A percentile compares a stretch with the other conserved stretches of the same genome.
These are phyloP conservation scores for Calephelis perditalis DNA, from an alignment of 2,888 invertebrate genomes.

Conservation along the genomic window DNA sequence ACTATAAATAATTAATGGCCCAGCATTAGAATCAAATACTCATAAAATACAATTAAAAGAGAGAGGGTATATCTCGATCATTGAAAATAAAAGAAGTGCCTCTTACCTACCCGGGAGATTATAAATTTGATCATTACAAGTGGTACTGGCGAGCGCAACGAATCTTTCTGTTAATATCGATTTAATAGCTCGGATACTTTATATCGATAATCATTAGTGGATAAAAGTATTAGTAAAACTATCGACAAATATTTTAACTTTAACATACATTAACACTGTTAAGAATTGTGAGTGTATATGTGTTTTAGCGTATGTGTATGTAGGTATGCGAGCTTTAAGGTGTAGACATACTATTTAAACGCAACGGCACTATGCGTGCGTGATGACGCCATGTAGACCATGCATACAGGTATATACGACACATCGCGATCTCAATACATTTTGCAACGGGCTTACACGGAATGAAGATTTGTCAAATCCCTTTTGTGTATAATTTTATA, in stretches of 20 bases:
- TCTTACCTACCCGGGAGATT: slow-evolving; percentile 73
- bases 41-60: slow-evolving; percentile 79
- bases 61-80: slow-evolving; percentile 64
- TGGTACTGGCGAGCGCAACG: slow-evolving; percentile 64
- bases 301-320: no score
- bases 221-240: slow-evolving; percentile 14
- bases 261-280: background rate
- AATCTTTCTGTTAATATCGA: slow-evolving; percentile 65
- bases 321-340: no score
- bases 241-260: slow-evolving; percentile 4
- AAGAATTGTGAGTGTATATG: background rate
- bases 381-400: no score
- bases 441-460: no score
- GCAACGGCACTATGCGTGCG: no score
- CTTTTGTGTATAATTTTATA: no score
- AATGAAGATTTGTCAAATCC: no score
- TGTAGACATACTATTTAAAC: no score
- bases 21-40: slow-evolving; percentile 77
- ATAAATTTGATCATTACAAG: slow-evolving; percentile 75
- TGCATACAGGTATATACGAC: no score
- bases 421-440: no score
- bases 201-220: slow-evolving; percentile 21
- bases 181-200: slow-evolving; percentile 50
- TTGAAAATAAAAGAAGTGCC: slow-evolving; percentile 67
- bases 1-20: slow-evolving; percentile 77